phyloP scores from a whole-genome alignment of 2,797 vertebrate genomes.

The Enteromius thamalakanensis region DNA sequence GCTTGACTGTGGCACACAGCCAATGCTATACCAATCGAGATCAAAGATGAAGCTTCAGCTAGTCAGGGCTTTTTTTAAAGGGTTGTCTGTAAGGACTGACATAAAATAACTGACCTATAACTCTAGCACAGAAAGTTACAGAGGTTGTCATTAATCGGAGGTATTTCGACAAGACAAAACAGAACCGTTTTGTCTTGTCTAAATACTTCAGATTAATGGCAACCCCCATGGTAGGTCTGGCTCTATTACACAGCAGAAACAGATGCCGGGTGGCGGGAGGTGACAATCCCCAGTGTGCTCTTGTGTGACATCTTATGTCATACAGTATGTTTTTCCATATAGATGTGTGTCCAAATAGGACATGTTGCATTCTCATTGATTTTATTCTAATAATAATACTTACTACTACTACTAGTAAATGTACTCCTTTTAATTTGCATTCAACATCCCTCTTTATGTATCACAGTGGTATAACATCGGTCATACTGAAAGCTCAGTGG shows the following conservation, averaged over 20 bases:
- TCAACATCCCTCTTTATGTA: conserved; percentile 3
- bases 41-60: conserved; percentile 78
- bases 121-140: conserved; percentile 51
- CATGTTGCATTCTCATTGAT: neutral
- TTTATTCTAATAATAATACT: neutral
- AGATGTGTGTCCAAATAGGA: neutral
- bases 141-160: conserved; percentile 72
- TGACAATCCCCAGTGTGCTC: conserved; percentile 52
- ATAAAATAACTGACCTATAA: conserved; percentile 66
- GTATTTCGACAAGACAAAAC: conserved; percentile 67
- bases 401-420: neutral
- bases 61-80: conserved; percentile 74
- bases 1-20: conserved; percentile 77
- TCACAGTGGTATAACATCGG: neutral
- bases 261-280: conserved; percentile 59
- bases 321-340: neutral
- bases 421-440: conserved; percentile 8
- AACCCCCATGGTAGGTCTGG: conserved; percentile 61
- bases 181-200: conserved; percentile 63
- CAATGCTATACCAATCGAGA: conserved; percentile 75
- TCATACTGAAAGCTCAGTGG: neutral
- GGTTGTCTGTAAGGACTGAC: conserved; percentile 73
- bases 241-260: conserved; percentile 54
- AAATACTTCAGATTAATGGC: conserved; percentile 72
- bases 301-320: conserved; percentile 60